These are phyloP conservation scores for Psammodynastes pulverulentus DNA, from an alignment of 2,113 vertebrate species.

Conservation along the genomic window DNA sequence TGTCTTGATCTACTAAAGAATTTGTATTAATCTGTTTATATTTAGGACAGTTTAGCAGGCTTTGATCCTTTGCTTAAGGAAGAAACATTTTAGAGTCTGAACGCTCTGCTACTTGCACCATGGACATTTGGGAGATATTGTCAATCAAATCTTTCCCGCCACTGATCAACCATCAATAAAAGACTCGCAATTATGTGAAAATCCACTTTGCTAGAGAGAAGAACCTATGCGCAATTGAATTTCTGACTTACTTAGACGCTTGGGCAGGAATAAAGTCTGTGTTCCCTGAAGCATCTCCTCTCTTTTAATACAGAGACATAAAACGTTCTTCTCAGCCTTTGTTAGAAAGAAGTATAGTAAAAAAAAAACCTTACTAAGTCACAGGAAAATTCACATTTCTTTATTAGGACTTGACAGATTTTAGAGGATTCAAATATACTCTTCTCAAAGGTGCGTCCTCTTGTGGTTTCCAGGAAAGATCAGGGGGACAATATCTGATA, in stretches of 20 bases:
- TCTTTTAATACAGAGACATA: background rate
- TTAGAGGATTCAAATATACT: background rate
- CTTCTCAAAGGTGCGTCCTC: background rate
- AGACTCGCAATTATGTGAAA: background rate
- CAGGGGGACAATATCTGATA: background rate
- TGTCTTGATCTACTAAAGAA: slow-evolving; percentile 24
- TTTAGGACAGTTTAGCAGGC: slow-evolving; percentile 25
- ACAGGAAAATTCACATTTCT: background rate
- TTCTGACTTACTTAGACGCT: background rate
- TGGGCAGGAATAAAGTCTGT: background rate
- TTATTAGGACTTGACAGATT: background rate
- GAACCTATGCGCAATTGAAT: background rate
- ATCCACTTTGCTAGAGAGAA: background rate
- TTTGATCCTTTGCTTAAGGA: slow-evolving; percentile 43
- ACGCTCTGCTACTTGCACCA: slow-evolving; percentile 13
- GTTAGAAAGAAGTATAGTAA: background rate
- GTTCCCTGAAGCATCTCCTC: background rate
- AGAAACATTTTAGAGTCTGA: slow-evolving; percentile 25
- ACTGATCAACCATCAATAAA: slow-evolving; percentile 11
- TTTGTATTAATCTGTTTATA: slow-evolving; percentile 21
- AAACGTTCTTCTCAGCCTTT: background rate
- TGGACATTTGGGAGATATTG: slow-evolving; percentile 7
- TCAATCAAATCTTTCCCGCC: slow-evolving; percentile 10
- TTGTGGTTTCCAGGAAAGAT: background rate
- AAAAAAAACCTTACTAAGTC: background rate